phyloP scores from a whole-genome alignment of 2,797 vertebrate species.

The Eulemur rubriventer region DNA sequence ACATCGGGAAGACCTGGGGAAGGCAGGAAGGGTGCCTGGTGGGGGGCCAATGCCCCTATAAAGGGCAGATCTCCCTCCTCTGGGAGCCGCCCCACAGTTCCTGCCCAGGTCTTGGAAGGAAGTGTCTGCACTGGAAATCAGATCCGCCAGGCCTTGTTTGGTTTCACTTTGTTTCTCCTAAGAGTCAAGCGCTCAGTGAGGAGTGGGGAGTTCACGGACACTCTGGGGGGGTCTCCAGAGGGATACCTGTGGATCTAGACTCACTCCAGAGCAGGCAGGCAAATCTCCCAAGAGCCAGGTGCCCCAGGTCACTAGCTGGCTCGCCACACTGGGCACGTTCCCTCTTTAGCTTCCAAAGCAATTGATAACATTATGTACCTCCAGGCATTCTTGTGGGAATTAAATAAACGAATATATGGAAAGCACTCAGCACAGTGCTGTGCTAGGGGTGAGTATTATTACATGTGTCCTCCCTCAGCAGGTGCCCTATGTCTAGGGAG shows the following conservation, averaged over 20 bases:
- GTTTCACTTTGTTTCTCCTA: slow-evolving; percentile 23
- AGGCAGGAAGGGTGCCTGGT: background rate
- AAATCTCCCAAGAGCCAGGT: background rate
- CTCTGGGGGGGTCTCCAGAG: background rate
- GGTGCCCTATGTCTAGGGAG: too few relatives aligned
- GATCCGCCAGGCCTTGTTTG: background rate
- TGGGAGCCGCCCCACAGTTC: background rate
- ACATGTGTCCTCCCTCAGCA: rapidly evolving
- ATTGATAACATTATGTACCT: rapidly evolving
- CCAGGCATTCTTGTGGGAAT: background rate
- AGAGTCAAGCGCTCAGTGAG: background rate
- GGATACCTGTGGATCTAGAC: background rate
- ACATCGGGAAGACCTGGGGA: background rate
- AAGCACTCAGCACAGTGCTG: background rate
- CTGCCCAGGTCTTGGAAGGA: background rate
- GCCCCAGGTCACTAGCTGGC: background rate
- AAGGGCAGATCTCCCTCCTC: background rate
- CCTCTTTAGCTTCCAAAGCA: background rate
- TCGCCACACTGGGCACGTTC: background rate
- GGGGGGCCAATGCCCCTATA: rapidly evolving
- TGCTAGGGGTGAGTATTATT: rapidly evolving
- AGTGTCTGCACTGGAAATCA: slow-evolving; percentile 70
- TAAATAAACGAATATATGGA: rapidly evolving
- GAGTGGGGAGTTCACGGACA: background rate
- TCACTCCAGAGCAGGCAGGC: background rate